These are phyloP conservation scores for Pandemis cinnamomeana DNA, from an alignment of 2,888 invertebrate genomes.

Conservation along the genomic window DNA sequence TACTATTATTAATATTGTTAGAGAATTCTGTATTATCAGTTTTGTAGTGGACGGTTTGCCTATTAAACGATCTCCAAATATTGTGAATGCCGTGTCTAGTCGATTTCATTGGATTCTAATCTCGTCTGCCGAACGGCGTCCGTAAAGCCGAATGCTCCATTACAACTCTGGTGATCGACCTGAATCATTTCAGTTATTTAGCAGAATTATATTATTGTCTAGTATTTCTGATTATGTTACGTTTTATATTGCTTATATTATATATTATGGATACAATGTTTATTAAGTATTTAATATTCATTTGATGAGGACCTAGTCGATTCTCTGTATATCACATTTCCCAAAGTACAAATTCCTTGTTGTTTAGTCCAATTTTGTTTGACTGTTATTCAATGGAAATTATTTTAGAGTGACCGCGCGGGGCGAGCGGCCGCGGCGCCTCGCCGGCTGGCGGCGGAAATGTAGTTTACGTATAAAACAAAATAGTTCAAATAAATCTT, in stretches of 20 bases:
- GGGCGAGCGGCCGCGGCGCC: constrained; percentile 44
- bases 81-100: constrained; percentile 67
- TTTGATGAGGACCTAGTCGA: constrained; percentile 85
- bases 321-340: constrained; percentile 85
- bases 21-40: constrained; percentile 74
- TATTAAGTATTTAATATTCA: constrained; percentile 84
- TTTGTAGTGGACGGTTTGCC: constrained; percentile 62
- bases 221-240: constrained; percentile 84
- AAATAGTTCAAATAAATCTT: constrained; percentile 64
- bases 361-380: constrained; percentile 86
- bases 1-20: constrained; percentile 72
- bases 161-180: constrained; percentile 65
- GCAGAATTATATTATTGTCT: constrained; percentile 83
- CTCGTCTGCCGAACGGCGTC: constrained; percentile 49
- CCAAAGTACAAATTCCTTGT: constrained; percentile 86
- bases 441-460: constrained; percentile 45
- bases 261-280: constrained; percentile 83
- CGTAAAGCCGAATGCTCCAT: constrained; percentile 54
- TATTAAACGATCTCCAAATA: constrained; percentile 48
- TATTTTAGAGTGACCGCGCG: constrained; percentile 72
- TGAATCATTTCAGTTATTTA: constrained; percentile 83
- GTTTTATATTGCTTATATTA: constrained; percentile 85
- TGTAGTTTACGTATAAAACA: constrained; percentile 49
- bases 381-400: constrained; percentile 83
- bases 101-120: constrained; percentile 64